Conservation (phyloP, 2,888 invertebrate genomes). For the Tachina lurida region DNA sequence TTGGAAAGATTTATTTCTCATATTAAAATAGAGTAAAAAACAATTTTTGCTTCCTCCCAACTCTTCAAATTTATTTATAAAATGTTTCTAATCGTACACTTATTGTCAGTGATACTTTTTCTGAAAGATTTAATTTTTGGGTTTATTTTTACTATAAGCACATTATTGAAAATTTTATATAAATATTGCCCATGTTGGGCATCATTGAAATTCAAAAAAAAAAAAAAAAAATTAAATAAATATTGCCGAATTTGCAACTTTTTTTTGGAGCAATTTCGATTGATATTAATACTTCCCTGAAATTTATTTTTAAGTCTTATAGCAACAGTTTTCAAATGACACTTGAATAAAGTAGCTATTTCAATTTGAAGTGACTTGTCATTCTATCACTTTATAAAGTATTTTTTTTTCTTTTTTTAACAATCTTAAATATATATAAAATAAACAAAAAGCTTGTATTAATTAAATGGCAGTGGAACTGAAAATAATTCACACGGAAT, state of each 20-base stretch:
- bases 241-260: slow-evolving; percentile 3
- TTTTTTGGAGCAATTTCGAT: not conserved
- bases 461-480: not conserved
- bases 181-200: too few relatives aligned
- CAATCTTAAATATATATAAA: slow-evolving; percentile 15
- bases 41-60: too few relatives aligned
- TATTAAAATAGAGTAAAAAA: too few relatives aligned
- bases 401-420: not conserved
- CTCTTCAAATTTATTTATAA: too few relatives aligned
- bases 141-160: not conserved
- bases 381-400: slow-evolving; percentile 19
- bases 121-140: too few relatives aligned
- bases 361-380: slow-evolving; percentile 28
- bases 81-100: too few relatives aligned
- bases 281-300: slow-evolving; percentile 1
- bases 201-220: too few relatives aligned
- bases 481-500: slow-evolving; percentile 14
- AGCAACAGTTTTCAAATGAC: slow-evolving; percentile 20
- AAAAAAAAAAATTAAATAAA: not conserved
- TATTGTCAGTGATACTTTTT: too few relatives aligned
- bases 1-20: too few relatives aligned
- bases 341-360: slow-evolving; percentile 40
- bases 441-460: slow-evolving; percentile 25
- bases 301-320: slow-evolving; percentile 9
- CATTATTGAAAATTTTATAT: too few relatives aligned